These are phyloP conservation scores for Liodrosophila aerea DNA, from an alignment of 2,888 invertebrate genomes.

Conservation along the genomic window DNA sequence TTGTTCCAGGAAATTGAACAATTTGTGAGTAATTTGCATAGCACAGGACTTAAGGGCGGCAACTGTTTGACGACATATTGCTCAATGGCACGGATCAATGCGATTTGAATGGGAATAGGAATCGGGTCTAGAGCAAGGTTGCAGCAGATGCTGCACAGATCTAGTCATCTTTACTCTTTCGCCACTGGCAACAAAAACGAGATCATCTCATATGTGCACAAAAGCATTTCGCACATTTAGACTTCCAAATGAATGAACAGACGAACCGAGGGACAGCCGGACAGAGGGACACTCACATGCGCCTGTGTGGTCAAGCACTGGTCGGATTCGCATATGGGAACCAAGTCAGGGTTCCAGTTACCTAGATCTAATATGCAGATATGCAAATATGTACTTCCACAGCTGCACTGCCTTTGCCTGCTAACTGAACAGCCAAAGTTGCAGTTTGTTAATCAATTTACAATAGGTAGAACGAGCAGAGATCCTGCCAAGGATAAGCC, in stretches of 20 bases:
- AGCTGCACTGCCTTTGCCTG: constrained; percentile 42
- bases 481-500: constrained; percentile 63
- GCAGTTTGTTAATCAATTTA: constrained; percentile 65
- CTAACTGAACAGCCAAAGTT: constrained; percentile 66
- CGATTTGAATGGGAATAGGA: constrained; percentile 39
- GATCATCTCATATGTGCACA: constrained; percentile 71
- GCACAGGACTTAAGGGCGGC: constrained; percentile 59
- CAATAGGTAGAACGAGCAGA: constrained; percentile 44
- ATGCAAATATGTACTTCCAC: neutral
- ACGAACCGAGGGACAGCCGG: too few species aligned
- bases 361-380: constrained; percentile 56
- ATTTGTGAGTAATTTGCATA: constrained; percentile 73
- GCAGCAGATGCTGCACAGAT: constrained; percentile 35
- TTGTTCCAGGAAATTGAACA: constrained; percentile 68
- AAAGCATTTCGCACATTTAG: constrained; percentile 73
- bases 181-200: constrained; percentile 60
- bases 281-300: constrained; percentile 10
- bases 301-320: constrained; percentile 56
- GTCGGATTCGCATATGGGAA: constrained; percentile 3
- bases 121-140: constrained; percentile 1
- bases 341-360: constrained; percentile 27
- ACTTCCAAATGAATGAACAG: constrained; percentile 67
- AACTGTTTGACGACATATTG: constrained; percentile 75
- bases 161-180: constrained; percentile 51
- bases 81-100: constrained; percentile 69